Evolutionary conservation across 2,888 invertebrate species (phyloP).

Genomic region (Harpalus rufipes): DNA sequence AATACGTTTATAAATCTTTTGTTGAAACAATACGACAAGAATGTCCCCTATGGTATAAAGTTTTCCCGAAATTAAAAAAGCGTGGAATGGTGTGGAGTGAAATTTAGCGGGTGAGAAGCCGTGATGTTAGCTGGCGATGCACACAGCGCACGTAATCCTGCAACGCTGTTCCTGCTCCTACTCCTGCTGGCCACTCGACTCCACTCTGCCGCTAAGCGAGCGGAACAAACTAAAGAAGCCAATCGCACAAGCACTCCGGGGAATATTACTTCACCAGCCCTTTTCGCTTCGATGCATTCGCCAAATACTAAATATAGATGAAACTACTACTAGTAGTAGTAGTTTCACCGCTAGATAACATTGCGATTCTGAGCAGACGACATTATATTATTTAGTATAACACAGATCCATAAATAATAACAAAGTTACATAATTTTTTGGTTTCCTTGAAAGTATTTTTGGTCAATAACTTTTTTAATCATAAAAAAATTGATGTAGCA

Average conservation of each 20-base stretch:
- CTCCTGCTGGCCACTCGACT: conserved; percentile 5
- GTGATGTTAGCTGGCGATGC: conserved; percentile 1
- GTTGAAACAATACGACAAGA: not conserved
- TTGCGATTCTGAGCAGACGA: not conserved
- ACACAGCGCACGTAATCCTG: conserved; percentile 40
- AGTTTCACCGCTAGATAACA: not conserved
- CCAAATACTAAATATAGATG: not conserved
- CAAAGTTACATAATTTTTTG: too few species aligned
- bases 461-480: too few species aligned
- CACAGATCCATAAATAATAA: too few species aligned
- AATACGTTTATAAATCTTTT: conserved; percentile 18
- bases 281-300: not conserved
- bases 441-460: too few species aligned
- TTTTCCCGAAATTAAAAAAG: conserved; percentile 20
- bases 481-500: too few species aligned
- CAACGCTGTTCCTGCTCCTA: not conserved
- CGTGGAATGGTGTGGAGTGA: conserved; percentile 4
- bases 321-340: not conserved
- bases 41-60: not conserved
- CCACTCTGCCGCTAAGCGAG: conserved; percentile 44
- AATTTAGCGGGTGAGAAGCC: conserved; percentile 19
- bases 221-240: conserved; percentile 66
- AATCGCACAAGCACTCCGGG: conserved; percentile 53
- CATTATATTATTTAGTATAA: too few species aligned
- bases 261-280: conserved; percentile 64